Conservation (phyloP, 1,140 invertebrate genomes). For the Cheumatopsyche charites region DNA sequence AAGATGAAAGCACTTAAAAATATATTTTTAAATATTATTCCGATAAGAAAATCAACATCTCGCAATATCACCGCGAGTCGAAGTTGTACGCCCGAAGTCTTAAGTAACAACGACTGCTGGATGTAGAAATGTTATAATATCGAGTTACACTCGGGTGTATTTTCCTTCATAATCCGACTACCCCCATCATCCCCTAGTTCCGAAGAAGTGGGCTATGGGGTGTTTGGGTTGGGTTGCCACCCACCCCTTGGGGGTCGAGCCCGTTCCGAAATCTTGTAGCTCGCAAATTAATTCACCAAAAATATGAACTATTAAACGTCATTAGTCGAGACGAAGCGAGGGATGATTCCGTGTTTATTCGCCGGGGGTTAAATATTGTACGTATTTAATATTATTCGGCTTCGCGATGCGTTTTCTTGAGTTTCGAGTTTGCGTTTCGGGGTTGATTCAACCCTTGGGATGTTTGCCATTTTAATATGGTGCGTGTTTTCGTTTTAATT, state of each 20-base stretch:
- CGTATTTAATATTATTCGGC: no score
- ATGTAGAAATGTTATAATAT: slow-evolving; percentile 49
- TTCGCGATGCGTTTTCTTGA: no score
- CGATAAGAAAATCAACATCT: slow-evolving; percentile 31
- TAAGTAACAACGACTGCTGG: slow-evolving; percentile 44
- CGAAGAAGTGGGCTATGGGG: slow-evolving; percentile 17
- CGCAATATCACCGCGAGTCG: slow-evolving; percentile 44
- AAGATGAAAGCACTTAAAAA: no score
- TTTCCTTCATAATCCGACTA: slow-evolving; percentile 46
- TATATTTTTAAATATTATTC: no score
- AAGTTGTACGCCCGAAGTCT: slow-evolving; percentile 40
- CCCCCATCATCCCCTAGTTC: background rate
- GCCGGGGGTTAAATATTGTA: slow-evolving; percentile 31
- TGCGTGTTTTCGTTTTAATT: no score
- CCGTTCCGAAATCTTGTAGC: slow-evolving; percentile 48
- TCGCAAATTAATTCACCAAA: slow-evolving; percentile 50
- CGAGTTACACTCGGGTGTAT: slow-evolving; percentile 44
- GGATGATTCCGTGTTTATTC: slow-evolving; percentile 46
- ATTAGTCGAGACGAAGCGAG: slow-evolving; percentile 46
- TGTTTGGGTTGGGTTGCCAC: background rate
- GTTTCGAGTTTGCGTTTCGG: no score
- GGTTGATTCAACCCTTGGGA: no score
- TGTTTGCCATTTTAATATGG: no score
- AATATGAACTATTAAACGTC: slow-evolving; percentile 50
- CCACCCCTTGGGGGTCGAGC: slow-evolving; percentile 35